phyloP scores from a whole-genome alignment of 2,113 vertebrate species.

The Hemichromis elongatus region DNA sequence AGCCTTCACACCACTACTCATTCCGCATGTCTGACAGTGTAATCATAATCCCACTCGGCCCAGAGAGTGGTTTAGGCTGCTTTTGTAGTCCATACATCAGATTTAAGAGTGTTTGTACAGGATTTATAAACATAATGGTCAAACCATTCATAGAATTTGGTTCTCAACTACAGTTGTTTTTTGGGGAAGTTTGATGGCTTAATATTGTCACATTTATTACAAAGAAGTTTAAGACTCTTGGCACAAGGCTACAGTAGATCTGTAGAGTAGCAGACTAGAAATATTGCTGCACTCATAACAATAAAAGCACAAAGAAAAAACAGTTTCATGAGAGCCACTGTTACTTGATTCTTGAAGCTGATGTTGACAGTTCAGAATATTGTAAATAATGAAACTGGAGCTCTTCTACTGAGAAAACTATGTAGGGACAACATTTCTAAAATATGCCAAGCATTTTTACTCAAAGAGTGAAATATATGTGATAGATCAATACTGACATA shows the following conservation, averaged over 20 bases:
- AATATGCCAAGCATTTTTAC: background rate
- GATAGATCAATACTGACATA: background rate
- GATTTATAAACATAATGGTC: too few relatives aligned
- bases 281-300: background rate
- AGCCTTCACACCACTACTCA: background rate
- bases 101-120: background rate
- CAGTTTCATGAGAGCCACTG: background rate
- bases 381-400: background rate
- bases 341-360: background rate
- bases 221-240: background rate
- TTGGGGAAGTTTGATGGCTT: background rate
- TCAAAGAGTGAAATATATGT: background rate
- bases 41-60: constrained; percentile 20
- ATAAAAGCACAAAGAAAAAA: background rate
- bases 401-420: background rate
- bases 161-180: background rate
- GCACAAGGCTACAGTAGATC: background rate
- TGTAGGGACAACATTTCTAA: background rate
- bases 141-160: constrained; percentile 19
- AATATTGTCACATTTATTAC: background rate
- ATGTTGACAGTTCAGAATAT: background rate
- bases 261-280: background rate
- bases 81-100: constrained; percentile 26
- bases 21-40: constrained; percentile 8
- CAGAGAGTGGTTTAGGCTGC: constrained; percentile 10